Evolutionary conservation across 2,113 vertebrate species (phyloP), one percentile per base, ranked within the genome.

Genomic region (Entosphenus tridentatus): DNA sequence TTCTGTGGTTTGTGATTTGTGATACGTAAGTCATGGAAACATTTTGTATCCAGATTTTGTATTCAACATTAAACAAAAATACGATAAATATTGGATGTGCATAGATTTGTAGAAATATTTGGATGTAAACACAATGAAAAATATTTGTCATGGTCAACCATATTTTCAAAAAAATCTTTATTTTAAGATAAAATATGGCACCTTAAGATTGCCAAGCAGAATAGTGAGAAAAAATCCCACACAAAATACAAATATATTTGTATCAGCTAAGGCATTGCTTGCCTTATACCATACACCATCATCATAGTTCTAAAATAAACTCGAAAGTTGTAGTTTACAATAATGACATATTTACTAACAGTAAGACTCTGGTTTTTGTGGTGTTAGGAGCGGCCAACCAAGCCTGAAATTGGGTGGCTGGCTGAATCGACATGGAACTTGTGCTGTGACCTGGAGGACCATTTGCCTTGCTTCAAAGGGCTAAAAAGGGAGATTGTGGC

Each of bases 381-480:
- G 16, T 68, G 56, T n/a, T 16, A 86, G 80, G 77, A 83, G 18
- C 69, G 10, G 12, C 72, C 77, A 68, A 70, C 74, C 67, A 82
- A 79, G 71, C 82, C 85, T 17, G 74, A 81, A 8, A 73, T 78
- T 55, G 76, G 79, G 10, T 81, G 81, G 81, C 73, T 87, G 58
- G 76, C 76, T 73, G 77, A 82, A 59, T 70, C 71, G 12, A 21
- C 74, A 9, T 85, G 82, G 84, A 76, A 79, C 62, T 77, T 78
- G 0, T 85, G 81, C 71, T 84, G 78, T 77, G 80, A 85, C 72
- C 78, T 86, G 68, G 80, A 84, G 70, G 73, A 83, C 69, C 73
- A 57, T 1, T 73, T 86, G 69, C 75, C 74, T 68, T 77, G 77
- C 77, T 87, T 88, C 76, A 76, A 75, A 55, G 80, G 77, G 72